Evolutionary conservation across 1,140 invertebrate genomes (phyloP).

Genomic region (Drosophila bocqueti): DNA sequence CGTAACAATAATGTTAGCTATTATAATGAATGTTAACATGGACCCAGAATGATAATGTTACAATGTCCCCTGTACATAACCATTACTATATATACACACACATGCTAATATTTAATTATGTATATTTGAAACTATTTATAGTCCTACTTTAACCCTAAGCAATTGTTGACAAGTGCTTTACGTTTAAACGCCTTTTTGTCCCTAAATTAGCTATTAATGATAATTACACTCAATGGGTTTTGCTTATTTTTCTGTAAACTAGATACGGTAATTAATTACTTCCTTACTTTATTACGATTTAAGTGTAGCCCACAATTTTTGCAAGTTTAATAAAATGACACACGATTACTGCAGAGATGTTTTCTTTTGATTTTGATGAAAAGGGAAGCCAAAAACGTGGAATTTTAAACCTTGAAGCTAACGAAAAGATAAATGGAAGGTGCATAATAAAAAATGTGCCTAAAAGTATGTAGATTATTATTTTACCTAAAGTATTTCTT

Average conservation of each 20-base stretch:
- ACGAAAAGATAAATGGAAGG: neutral
- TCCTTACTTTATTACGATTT: slow-evolving; percentile 32
- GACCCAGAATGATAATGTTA: slow-evolving; percentile 40
- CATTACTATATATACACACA: slow-evolving; percentile 37
- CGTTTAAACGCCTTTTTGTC: slow-evolving; percentile 62
- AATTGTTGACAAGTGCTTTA: slow-evolving; percentile 80
- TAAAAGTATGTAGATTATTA: neutral
- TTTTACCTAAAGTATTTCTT: neutral
- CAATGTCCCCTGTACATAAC: slow-evolving; percentile 45
- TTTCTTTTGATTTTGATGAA: neutral
- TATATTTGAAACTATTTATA: slow-evolving; percentile 40
- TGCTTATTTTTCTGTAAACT: slow-evolving; percentile 40
- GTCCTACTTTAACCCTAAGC: slow-evolving; percentile 59
- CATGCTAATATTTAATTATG: slow-evolving; percentile 34
- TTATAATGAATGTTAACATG: slow-evolving; percentile 69
- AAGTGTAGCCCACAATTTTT: slow-evolving; percentile 41
- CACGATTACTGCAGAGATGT: slow-evolving; percentile 11
- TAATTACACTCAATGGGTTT: slow-evolving; percentile 20
- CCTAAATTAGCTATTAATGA: slow-evolving; percentile 52
- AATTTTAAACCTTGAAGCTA: too few species aligned
- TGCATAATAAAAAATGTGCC: neutral
- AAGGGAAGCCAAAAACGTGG: too few species aligned
- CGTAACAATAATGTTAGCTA: slow-evolving; percentile 42
- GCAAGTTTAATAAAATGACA: slow-evolving; percentile 50
- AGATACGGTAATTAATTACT: slow-evolving; percentile 36